Conservation (phyloP, 2,888 invertebrate species). For the Helleia helle region DNA sequence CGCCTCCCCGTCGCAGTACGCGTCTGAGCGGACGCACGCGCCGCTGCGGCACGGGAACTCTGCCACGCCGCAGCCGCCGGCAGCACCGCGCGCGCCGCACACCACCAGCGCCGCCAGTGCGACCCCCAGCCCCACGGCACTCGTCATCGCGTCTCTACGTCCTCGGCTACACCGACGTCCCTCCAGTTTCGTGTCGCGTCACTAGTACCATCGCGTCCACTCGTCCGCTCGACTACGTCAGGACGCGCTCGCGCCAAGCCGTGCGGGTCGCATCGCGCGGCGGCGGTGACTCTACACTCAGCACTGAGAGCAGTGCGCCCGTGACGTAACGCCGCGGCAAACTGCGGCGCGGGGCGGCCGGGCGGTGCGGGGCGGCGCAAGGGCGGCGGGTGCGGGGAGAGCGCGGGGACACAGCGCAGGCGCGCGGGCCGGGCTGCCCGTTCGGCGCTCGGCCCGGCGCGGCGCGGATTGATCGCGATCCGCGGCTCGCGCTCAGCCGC, state of each 20-base stretch:
- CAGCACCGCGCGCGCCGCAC: constrained; percentile 35
- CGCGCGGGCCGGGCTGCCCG: too few relatives aligned
- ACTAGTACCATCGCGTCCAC: not conserved
- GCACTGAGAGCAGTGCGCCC: constrained; percentile 21
- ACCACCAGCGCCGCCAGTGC: constrained; percentile 50
- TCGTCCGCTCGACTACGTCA: not conserved
- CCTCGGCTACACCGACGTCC: constrained; percentile 6
- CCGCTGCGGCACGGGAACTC: constrained; percentile 67
- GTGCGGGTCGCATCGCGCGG: constrained; percentile 8
- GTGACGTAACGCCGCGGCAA: constrained; percentile 42
- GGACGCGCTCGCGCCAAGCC: constrained; percentile 4
- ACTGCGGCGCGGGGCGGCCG: constrained; percentile 33
- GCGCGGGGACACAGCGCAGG: too few relatives aligned
- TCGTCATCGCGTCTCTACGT: not conserved
- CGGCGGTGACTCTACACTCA: constrained; percentile 11
- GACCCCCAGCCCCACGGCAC: constrained; percentile 11
- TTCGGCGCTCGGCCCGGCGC: constrained; percentile 11
- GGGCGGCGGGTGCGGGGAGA: constrained; percentile 16
- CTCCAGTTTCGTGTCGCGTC: not conserved
- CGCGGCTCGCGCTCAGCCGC: too few relatives aligned
- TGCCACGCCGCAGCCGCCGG: constrained; percentile 52
- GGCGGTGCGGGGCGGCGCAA: constrained; percentile 18
- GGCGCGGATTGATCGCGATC: constrained; percentile 11
- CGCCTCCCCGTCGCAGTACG: constrained; percentile 88
- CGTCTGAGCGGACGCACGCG: constrained; percentile 87